Base-by-base conservation (phyloP, 2,797 vertebrate species). In the Phoeniculus purpureus region DNA sequence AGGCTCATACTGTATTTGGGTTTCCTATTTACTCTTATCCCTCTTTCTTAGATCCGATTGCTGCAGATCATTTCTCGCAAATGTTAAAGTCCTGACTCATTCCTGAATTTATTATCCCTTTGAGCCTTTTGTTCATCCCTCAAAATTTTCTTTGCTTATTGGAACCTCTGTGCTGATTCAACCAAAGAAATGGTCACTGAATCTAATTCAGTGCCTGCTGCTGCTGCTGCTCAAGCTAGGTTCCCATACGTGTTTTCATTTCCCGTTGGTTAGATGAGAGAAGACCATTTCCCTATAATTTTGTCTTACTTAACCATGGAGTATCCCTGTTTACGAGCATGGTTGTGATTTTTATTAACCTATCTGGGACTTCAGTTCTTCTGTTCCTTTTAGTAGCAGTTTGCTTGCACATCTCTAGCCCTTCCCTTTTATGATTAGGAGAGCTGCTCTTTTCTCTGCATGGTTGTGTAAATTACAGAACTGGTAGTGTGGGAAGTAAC, bases 51-150 rank as follows among this genome's bases (percentile, higher is more conserved):
- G 34, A 47, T 58, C 19, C 0, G 8, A 34, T 59, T 79, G 67
- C 67, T 91, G 59, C 29, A 77, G 70, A 34, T 74, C 32, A 25
- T 77, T 16, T 1, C 74, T 80, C 83, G 65, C 27, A 76, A 91
- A 75, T 64, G 40, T 56, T 89, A 78, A 81, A 94, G 29, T 58
- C 29, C 65, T 81, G 88, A 72, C 29, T 91, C 67, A 89, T 65
- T 72, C 67, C 9, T 68, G 4, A 61, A 26, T 58, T 87, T 87
- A 43, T 81, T 79, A 54, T 58, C 11, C 19, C 32, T 72, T 40
- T 17, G 34, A 89, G 64, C 26, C 16, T 72, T 81, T 81, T 45
- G 4, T 47, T 81, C 3, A 13, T 52, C 25, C 74, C 26, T 70
- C 59, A 65, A n/a, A 71, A 54, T 76, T 81, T 79, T 65, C n/a